Percentiles rank a stretch among this genome's conserved stretches.
phyloP scores from a whole-genome alignment of 2,113 vertebrate genomes.

The Salvator merianae region DNA sequence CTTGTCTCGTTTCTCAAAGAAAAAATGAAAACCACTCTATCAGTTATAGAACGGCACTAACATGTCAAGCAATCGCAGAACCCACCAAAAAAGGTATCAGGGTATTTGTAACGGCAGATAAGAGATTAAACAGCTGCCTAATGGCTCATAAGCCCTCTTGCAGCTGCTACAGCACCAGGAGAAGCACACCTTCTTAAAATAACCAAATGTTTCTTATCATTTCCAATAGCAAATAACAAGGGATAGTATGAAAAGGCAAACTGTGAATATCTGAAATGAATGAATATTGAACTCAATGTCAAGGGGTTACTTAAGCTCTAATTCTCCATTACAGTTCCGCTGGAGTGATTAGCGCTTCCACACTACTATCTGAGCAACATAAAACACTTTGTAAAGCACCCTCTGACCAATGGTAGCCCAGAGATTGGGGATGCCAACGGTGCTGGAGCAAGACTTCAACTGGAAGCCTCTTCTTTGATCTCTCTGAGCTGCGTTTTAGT shows the following conservation, averaged over 20 bases:
- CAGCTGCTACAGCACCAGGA: neutral
- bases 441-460: no score
- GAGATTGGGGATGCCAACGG: neutral
- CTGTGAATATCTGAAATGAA: no score
- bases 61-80: neutral
- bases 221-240: no score
- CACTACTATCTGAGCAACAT: neutral
- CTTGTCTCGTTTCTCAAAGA: neutral
- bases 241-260: no score
- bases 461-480: neutral
- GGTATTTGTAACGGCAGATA: neutral
- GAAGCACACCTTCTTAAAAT: neutral
- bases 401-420: no score
- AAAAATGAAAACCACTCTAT: constrained; percentile 9
- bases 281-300: no score
- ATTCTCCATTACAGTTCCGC: no score
- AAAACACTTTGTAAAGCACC: no score
- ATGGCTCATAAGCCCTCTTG: neutral
- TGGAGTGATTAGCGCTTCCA: neutral
- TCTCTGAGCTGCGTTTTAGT: no score
- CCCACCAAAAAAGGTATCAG: neutral
- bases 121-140: neutral
- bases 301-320: neutral
- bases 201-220: neutral
- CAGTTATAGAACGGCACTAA: neutral